Percentiles rank a stretch among this genome's conserved stretches.
Evolutionary conservation across 2,888 invertebrate species (phyloP).

Genomic region (Alloplasta piceator): DNA sequence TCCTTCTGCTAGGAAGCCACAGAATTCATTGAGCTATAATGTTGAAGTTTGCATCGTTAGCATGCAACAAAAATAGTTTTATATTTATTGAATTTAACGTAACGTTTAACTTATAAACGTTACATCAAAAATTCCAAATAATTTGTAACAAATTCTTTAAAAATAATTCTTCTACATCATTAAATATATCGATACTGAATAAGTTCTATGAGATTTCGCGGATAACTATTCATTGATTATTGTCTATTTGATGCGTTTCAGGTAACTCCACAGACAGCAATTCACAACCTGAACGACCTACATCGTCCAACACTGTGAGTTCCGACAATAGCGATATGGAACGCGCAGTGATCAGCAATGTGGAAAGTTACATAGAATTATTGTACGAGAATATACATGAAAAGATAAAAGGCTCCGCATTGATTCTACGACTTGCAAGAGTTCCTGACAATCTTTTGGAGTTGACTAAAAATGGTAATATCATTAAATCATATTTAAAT

Average conservation of each 20-base stretch:
- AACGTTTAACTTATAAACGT: too few species aligned
- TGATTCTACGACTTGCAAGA: constrained; percentile 95
- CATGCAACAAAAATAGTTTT: too few species aligned
- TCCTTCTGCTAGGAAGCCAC: not conserved
- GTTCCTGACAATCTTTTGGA: constrained; percentile 97
- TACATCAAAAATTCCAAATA: too few species aligned
- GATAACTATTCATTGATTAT: too few species aligned
- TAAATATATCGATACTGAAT: too few species aligned
- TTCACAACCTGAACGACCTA: constrained; percentile 76
- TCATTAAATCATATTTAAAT: not conserved
- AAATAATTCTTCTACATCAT: too few species aligned
- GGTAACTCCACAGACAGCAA: constrained; percentile 66
- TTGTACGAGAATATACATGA: constrained; percentile 97
- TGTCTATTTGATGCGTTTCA: not conserved
- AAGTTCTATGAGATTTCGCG: too few species aligned
- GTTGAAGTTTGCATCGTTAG: too few species aligned
- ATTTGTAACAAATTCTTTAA: constrained; percentile 32
- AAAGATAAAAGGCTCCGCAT: constrained; percentile 95
- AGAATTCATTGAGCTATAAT: too few species aligned
- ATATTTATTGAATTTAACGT: too few species aligned
- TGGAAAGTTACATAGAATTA: constrained; percentile 97
- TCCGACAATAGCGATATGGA: constrained; percentile 82
- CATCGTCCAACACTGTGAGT: constrained; percentile 77
- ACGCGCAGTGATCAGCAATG: constrained; percentile 90
- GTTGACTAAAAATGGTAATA: constrained; percentile 95